Base-by-base conservation (phyloP, 2,888 invertebrate genomes). In the Cremastinae sp. region DNA sequence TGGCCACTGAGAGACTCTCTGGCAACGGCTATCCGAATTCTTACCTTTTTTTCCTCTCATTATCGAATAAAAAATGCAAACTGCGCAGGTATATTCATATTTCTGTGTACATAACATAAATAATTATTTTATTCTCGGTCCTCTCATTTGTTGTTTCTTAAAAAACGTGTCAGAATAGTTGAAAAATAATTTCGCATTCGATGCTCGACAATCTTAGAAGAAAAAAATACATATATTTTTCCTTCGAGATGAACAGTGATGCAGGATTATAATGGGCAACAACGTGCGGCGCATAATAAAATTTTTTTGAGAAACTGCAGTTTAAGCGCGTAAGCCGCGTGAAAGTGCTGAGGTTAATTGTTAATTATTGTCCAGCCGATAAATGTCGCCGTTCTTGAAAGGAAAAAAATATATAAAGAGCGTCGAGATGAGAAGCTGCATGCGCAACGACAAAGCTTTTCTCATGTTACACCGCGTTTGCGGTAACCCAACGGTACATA, bases 301-400 rank as follows among this genome's bases (percentile, higher is more conserved):
- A 53, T 18, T 73, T 65, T 69, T 59, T 64, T 64, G 68, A 62
- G 78, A 78, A 81, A 79, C 66, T 81, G 82, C 80, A 82, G 80
- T 81, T 74, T 58, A 64, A 74, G 72, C 72, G 43, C 51, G 39
- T 39, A 22, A 39, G 61, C 55, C 53, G 76, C 72, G 72, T 74
- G 74, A 77, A 79, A 77, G 77, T 75, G 62, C 69, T 66, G 74
- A 77, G 79, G 77, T 77, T 77, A 75, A 79, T 79, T 75, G 75
- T 72, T 75, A 74, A 74, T 74, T 69, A 71, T 71, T 76, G 64
- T 70, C 71, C 61, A 41, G 41, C 62, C 62, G 65, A 72, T 75
- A 74, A 79, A 74, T 68, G 69, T 75, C 55, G 41, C 28, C 35
- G 53, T 41, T 20, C 5, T 28, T 5, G 28, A 5, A 28, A 5